Evolutionary conservation across 1,140 invertebrate species (phyloP).

Genomic region (Anastrepha ludens): DNA sequence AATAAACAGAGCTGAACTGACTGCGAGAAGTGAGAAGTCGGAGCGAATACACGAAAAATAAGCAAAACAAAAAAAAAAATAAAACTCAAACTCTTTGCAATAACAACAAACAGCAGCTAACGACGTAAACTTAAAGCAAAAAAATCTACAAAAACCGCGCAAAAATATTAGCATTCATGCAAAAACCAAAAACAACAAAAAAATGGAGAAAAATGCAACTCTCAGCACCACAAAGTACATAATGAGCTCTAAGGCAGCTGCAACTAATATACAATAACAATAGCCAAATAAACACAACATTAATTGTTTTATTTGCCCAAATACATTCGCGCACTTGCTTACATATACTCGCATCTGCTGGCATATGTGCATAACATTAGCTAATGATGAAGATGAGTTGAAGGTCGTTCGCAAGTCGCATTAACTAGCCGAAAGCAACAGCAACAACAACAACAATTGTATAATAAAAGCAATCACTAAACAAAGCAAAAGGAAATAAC

Average conservation of each 20-base stretch:
- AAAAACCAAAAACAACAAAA: neutral
- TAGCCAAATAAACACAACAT: neutral
- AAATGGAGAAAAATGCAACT: neutral
- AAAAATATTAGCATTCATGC: constrained; percentile 9
- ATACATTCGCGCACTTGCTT: neutral
- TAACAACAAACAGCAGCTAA: neutral
- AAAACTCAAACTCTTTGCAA: neutral
- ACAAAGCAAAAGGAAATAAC: neutral
- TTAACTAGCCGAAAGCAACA: constrained; percentile 27
- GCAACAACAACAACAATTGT: neutral
- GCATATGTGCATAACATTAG: constrained; percentile 27
- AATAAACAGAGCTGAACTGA: constrained; percentile 44
- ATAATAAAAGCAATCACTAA: neutral
- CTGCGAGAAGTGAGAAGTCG: neutral
- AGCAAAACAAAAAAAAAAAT: neutral
- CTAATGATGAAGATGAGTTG: constrained; percentile 54
- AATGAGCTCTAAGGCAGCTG: neutral
- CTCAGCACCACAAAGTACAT: neutral
- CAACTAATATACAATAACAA: neutral
- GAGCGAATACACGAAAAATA: too few relatives aligned
- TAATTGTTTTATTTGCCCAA: neutral
- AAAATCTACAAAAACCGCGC: neutral
- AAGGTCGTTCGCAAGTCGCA: constrained; percentile 44
- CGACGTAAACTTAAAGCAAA: neutral
- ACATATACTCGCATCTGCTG: neutral